phyloP scores from a whole-genome alignment of 2,797 vertebrate species.

The Podarcis lilfordi region DNA sequence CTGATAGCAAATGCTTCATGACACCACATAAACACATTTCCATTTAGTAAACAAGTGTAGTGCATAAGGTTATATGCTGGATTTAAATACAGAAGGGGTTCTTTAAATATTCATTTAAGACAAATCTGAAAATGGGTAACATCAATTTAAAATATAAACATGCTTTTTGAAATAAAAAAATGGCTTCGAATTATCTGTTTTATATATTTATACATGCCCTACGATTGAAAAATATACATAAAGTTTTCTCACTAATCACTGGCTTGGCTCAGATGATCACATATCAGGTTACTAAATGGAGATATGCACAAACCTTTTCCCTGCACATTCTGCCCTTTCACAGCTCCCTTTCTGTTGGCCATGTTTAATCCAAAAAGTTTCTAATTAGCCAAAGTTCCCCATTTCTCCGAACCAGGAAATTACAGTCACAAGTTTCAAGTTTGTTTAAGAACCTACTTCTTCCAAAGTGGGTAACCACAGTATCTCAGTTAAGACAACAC shows the following conservation, averaged over 20 bases:
- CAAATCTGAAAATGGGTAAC: neutral
- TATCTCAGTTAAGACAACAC: neutral
- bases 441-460: neutral
- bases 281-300: neutral
- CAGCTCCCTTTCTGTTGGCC: neutral
- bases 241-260: neutral
- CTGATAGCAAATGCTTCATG: constrained; percentile 22
- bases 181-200: neutral
- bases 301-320: neutral
- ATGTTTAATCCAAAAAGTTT: neutral
- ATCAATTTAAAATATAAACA: constrained; percentile 18
- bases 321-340: neutral
- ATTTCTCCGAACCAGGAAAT: neutral
- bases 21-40: neutral
- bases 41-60: neutral
- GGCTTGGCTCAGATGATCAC: neutral
- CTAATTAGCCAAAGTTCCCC: neutral
- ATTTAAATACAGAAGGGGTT: constrained; percentile 12
- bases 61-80: neutral
- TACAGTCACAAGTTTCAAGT: neutral
- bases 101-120: constrained; percentile 4
- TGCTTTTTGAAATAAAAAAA: constrained; percentile 3
- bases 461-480: neutral
- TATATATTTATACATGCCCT: neutral
- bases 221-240: neutral